Conservation (phyloP, 2,113 vertebrate species). For the Petromus typicus region DNA sequence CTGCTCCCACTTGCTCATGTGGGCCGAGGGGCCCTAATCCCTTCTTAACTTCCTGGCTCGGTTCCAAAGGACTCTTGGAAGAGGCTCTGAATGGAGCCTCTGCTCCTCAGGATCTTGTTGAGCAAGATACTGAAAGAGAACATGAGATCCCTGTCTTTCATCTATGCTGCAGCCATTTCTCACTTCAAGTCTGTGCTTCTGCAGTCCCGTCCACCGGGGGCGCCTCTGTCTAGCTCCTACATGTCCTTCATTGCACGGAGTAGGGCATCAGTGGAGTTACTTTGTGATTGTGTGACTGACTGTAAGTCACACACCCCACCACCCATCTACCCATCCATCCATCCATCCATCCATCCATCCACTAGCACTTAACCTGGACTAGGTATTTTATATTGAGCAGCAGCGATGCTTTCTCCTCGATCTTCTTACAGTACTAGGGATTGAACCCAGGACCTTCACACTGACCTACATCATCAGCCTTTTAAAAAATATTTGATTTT, state of each 20-base stretch:
- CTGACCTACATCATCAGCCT: neutral
- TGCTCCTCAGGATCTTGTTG: neutral
- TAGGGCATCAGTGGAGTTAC: neutral
- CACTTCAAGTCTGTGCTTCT: neutral
- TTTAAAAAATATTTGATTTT: neutral
- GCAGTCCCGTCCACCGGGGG: no score
- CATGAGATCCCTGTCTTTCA: neutral
- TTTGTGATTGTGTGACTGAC: neutral
- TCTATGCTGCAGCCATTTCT: neutral
- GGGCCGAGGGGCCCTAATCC: neutral
- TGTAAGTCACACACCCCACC: no score
- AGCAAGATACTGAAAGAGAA: conserved; percentile 26
- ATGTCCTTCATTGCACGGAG: neutral
- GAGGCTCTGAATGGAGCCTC: neutral
- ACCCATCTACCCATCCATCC: no score
- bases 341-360: no score
- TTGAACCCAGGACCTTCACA: neutral
- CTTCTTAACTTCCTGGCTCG: neutral
- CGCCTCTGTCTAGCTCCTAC: neutral
- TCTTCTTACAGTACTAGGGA: neutral
- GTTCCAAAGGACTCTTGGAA: conserved; percentile 39
- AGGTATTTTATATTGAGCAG: neutral
- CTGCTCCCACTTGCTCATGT: conserved; percentile 63
- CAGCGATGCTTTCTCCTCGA: neutral
- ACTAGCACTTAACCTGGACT: neutral